phyloP scores from a whole-genome alignment of 2,797 vertebrate species.

The Ctenochaetus hawaiiensis region DNA sequence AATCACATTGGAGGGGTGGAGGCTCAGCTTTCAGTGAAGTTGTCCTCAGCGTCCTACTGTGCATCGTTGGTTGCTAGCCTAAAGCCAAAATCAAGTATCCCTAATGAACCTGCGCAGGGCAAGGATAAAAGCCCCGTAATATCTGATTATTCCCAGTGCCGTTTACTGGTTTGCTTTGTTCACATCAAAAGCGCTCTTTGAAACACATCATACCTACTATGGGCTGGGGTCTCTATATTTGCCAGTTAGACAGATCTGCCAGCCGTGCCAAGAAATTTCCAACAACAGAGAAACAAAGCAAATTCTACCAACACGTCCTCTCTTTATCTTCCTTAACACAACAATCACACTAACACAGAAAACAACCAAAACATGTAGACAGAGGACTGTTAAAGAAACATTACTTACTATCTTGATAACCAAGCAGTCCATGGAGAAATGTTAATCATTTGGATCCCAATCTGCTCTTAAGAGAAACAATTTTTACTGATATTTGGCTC shows the following conservation, averaged over 20 bases:
- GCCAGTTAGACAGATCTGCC: constrained; percentile 72
- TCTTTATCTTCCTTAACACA: constrained; percentile 21
- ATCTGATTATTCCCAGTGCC: constrained; percentile 86
- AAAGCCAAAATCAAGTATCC: constrained; percentile 83
- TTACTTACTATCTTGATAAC: constrained; percentile 38
- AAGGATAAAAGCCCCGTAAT: constrained; percentile 82
- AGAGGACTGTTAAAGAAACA: constrained; percentile 39
- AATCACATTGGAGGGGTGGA: constrained; percentile 76
- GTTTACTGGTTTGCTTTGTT: constrained; percentile 85
- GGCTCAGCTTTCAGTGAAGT: constrained; percentile 78
- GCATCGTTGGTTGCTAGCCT: constrained; percentile 81
- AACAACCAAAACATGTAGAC: not conserved
- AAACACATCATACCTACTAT: constrained; percentile 80
- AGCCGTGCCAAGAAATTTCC: constrained; percentile 77
- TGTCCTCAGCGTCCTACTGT: constrained; percentile 83
- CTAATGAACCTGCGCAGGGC: constrained; percentile 81
- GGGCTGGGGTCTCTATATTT: constrained; percentile 65
- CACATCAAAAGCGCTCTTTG: constrained; percentile 83
- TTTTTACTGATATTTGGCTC: constrained; percentile 1
- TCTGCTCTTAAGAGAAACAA: constrained; percentile 22
- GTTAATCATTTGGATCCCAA: constrained; percentile 15
- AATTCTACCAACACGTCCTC: constrained; percentile 41
- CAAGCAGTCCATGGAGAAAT: constrained; percentile 31
- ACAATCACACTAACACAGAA: constrained; percentile 13
- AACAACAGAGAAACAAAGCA: constrained; percentile 73